Percentiles rank a stretch among this genome's conserved stretches.
phyloP scores from a whole-genome alignment of 2,888 invertebrate species.

The Drosophila seclusa region DNA sequence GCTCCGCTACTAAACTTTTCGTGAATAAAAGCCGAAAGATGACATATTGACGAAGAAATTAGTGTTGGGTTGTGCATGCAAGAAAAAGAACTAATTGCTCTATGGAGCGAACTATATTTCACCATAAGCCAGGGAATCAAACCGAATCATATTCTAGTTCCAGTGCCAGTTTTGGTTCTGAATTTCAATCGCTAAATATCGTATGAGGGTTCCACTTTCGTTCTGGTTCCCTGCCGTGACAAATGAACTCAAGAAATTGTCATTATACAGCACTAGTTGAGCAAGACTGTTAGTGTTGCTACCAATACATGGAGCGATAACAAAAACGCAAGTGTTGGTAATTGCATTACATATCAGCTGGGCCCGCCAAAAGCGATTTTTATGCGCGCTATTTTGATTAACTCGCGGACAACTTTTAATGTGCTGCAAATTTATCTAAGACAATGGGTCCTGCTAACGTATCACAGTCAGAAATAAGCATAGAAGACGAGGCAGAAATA shows the following conservation, averaged over 20 bases:
- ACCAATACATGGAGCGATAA: constrained; percentile 3
- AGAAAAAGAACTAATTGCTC: constrained; percentile 30
- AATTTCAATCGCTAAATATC: not conserved
- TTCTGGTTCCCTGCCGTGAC: too few relatives aligned
- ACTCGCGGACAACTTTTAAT: not conserved
- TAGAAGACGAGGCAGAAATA: constrained; percentile 78
- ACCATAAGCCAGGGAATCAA: not conserved
- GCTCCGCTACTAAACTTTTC: constrained; percentile 66
- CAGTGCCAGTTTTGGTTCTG: not conserved
- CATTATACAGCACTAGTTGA: constrained; percentile 26
- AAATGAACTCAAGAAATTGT: not conserved
- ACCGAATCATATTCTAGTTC: not conserved
- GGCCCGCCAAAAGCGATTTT: constrained; percentile 68
- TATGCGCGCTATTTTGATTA: constrained; percentile 34
- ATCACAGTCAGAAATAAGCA: constrained; percentile 52
- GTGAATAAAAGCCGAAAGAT: constrained; percentile 78
- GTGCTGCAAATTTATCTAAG: not conserved
- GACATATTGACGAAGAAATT: constrained; percentile 71
- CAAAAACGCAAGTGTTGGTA: constrained; percentile 19
- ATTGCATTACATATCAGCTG: constrained; percentile 28
- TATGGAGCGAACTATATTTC: constrained; percentile 18
- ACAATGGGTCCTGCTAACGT: constrained; percentile 56
- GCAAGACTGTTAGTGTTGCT: constrained; percentile 3
- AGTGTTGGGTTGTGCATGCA: constrained; percentile 47
- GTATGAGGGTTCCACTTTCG: not conserved